Evolutionary conservation across 2,888 invertebrate species (phyloP).

Genomic region (Biston stratarius): DNA sequence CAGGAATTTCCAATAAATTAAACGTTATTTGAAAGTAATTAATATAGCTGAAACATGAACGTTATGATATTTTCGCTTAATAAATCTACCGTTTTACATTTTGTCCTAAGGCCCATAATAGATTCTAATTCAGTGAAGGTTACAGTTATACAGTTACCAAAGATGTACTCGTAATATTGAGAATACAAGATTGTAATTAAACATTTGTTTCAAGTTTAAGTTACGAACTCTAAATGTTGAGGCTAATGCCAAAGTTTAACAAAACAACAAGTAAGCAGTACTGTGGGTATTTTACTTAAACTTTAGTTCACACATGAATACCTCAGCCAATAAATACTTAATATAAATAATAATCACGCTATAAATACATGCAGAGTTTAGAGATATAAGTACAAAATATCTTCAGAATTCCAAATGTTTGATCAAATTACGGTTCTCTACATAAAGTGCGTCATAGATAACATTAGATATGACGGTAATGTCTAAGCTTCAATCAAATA

Average conservation of each 20-base stretch:
- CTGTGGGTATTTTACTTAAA: conserved; percentile 3
- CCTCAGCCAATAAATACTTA: too few species aligned
- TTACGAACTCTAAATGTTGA: conserved; percentile 40
- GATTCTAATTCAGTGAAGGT: conserved; percentile 8
- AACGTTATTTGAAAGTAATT: conserved; percentile 27
- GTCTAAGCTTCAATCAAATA: too few species aligned
- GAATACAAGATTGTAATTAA: conserved; percentile 41
- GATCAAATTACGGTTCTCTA: too few species aligned
- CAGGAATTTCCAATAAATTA: background rate
- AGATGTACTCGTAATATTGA: conserved; percentile 8
- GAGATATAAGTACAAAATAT: too few species aligned
- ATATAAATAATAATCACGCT: too few species aligned
- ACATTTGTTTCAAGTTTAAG: conserved; percentile 41
- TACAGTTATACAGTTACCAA: conserved; percentile 20
- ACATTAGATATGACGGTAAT: too few species aligned
- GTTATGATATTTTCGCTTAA: conserved; percentile 17
- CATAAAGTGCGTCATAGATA: too few species aligned
- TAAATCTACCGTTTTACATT: conserved; percentile 19
- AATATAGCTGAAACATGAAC: conserved; percentile 26
- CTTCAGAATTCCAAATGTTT: too few species aligned
- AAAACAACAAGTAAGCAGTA: conserved; percentile 13
- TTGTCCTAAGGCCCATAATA: conserved; percentile 12
- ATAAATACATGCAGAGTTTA: too few species aligned
- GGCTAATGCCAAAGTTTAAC: conserved; percentile 34
- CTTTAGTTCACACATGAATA: background rate